These are phyloP conservation scores for Drosophila grimshawi DNA, from an alignment of 1,140 invertebrate species.

Conservation along the genomic window DNA sequence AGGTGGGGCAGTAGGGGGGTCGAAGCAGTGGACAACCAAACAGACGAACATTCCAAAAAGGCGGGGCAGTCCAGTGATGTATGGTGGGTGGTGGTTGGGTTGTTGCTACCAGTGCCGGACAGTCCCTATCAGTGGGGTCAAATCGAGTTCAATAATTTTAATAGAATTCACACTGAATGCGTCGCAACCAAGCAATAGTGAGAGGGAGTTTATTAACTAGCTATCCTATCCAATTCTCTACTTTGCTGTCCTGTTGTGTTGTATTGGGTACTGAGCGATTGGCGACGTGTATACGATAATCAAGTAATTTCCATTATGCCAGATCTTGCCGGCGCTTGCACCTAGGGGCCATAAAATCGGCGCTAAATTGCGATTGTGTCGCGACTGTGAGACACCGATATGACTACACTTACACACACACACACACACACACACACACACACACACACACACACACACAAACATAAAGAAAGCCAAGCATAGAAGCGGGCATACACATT, in stretches of 20 bases:
- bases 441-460: constrained; percentile 57
- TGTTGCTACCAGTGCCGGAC: neutral
- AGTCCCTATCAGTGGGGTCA: neutral
- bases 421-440: constrained; percentile 38
- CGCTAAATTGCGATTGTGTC: constrained; percentile 80
- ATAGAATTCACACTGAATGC: constrained; percentile 31
- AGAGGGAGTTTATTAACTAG: constrained; percentile 39
- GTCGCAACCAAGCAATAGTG: neutral
- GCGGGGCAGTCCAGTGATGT: no score
- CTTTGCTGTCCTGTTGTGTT: neutral
- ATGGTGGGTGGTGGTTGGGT: neutral
- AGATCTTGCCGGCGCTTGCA: constrained; percentile 38
- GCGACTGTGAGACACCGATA: constrained; percentile 54
- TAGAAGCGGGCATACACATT: constrained; percentile 20
- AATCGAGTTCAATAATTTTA: constrained; percentile 53
- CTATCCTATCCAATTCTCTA: neutral
- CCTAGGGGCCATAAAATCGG: constrained; percentile 65
- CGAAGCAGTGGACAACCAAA: neutral
- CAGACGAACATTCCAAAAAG: neutral
- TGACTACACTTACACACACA: constrained; percentile 39
- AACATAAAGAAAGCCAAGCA: neutral
- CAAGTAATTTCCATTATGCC: constrained; percentile 81
- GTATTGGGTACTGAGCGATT: constrained; percentile 65
- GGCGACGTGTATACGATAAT: constrained; percentile 82
- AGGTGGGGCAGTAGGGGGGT: neutral